Percentiles rank a stretch among this genome's conserved stretches.
Evolutionary conservation across 2,797 vertebrate species (phyloP).

Genomic region (Argya squamiceps): DNA sequence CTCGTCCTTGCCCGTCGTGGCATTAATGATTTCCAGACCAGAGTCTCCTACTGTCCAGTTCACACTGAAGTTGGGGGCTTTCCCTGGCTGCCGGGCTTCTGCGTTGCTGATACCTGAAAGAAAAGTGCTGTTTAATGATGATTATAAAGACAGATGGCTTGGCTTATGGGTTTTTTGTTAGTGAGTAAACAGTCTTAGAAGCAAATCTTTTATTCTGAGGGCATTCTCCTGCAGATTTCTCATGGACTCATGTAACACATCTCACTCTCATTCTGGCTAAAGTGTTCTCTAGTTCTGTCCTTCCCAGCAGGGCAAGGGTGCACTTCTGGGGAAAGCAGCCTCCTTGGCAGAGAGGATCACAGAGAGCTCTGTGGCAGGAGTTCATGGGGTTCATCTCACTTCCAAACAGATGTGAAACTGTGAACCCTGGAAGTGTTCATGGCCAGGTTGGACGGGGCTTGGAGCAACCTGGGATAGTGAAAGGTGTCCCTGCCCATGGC

Average conservation of each 20-base stretch:
- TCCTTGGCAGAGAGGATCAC: fast-evolving
- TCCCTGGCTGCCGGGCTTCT: slow-evolving; percentile 94
- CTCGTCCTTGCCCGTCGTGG: slow-evolving; percentile 95
- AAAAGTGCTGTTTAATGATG: not conserved
- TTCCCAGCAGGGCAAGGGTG: not conserved
- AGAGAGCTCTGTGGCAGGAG: not conserved
- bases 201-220: not conserved
- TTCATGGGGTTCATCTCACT: not conserved
- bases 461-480: not conserved
- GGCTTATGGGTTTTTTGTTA: not conserved
- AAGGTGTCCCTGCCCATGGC: not conserved
- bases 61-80: slow-evolving; percentile 97
- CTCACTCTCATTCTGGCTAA: not conserved
- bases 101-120: slow-evolving; percentile 93
- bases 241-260: fast-evolving
- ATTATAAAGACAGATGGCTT: not conserved
- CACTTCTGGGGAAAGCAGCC: not conserved
- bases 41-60: slow-evolving; percentile 95
- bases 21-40: slow-evolving; percentile 90
- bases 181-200: not conserved
- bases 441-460: fast-evolving
- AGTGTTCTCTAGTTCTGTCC: not conserved
- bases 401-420: not conserved
- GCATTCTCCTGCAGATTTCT: not conserved
- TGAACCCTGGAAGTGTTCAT: not conserved